A percentile compares a stretch with the other conserved stretches of the same genome.
Evolutionary conservation across 2,888 invertebrate genomes (phyloP).

Genomic region (Enchytraeus crypticus): DNA sequence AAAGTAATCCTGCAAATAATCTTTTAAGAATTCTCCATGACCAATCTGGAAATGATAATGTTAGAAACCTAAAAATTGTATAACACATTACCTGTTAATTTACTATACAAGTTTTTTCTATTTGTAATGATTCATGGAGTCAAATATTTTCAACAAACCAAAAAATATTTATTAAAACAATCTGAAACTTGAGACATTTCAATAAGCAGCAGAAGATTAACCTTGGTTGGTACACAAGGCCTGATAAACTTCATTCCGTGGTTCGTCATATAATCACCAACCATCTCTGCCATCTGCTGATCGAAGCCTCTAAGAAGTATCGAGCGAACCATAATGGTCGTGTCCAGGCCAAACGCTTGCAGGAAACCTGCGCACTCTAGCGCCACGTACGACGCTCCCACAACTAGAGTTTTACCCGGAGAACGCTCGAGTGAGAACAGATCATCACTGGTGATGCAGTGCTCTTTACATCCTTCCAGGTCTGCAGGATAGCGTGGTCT

Average conservation of each 20-base stretch:
- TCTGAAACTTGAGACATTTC: background rate
- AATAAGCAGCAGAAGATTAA: conserved; percentile 8
- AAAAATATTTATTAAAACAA: background rate
- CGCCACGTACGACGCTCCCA: conserved; percentile 58
- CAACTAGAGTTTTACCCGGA: conserved; percentile 55
- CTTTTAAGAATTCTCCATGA: no score
- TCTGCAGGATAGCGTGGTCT: conserved; percentile 52
- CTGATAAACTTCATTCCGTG: conserved; percentile 52
- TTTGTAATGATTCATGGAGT: background rate
- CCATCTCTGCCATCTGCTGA: conserved; percentile 54
- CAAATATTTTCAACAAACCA: background rate
- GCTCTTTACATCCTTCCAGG: conserved; percentile 51
- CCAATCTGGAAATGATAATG: no score
- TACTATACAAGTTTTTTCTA: background rate
- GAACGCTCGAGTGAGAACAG: conserved; percentile 52
- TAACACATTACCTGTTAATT: no score
- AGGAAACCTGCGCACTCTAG: conserved; percentile 57
- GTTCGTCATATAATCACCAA: conserved; percentile 52
- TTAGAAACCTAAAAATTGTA: no score
- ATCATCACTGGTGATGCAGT: conserved; percentile 55
- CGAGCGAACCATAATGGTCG: conserved; percentile 53
- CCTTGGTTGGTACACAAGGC: conserved; percentile 47
- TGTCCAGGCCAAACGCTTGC: conserved; percentile 37
- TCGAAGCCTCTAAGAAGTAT: conserved; percentile 57
- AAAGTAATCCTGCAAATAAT: no score